phyloP scores from a whole-genome alignment of 1,140 invertebrate genomes.

The Leguminivora glycinivorella region DNA sequence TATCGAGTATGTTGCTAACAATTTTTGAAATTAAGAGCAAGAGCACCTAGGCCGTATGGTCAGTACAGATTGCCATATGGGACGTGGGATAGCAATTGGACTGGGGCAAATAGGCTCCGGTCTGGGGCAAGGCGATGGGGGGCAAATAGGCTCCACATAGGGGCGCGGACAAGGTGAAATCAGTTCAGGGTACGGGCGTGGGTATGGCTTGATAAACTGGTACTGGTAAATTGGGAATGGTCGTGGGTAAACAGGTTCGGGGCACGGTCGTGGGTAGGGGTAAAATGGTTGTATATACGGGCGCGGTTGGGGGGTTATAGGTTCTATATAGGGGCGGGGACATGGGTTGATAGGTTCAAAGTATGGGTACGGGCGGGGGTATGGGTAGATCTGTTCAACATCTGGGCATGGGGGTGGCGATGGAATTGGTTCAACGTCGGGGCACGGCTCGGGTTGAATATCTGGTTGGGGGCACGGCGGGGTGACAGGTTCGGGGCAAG shows the following conservation, averaged over 20 bases:
- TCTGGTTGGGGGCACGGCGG: not conserved
- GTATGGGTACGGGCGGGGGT: conserved; percentile 31
- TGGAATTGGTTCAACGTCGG: not conserved
- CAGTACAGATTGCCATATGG: not conserved
- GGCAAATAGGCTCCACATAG: not conserved
- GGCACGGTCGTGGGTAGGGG: not conserved
- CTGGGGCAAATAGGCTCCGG: not conserved
- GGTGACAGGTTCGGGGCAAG: not conserved
- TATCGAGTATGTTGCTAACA: too few relatives aligned
- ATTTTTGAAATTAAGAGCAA: not conserved
- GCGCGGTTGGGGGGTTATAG: not conserved
- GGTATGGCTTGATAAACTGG: not conserved
- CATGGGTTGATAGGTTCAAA: not conserved
- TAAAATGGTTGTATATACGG: not conserved
- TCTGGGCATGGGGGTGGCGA: not conserved
- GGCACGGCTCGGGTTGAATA: not conserved
- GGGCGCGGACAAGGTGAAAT: conserved; percentile 17
- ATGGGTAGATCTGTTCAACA: not conserved
- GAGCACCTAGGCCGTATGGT: not conserved
- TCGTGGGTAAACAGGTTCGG: not conserved
- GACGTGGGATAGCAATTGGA: not conserved
- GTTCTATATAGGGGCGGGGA: conserved; percentile 29
- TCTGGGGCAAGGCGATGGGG: not conserved
- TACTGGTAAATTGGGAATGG: not conserved
- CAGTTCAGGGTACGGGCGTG: conserved; percentile 27